Evolutionary conservation across 2,888 invertebrate species (phyloP), one percentile per base, ranked within the genome.

Genomic region (Melieria picta): DNA sequence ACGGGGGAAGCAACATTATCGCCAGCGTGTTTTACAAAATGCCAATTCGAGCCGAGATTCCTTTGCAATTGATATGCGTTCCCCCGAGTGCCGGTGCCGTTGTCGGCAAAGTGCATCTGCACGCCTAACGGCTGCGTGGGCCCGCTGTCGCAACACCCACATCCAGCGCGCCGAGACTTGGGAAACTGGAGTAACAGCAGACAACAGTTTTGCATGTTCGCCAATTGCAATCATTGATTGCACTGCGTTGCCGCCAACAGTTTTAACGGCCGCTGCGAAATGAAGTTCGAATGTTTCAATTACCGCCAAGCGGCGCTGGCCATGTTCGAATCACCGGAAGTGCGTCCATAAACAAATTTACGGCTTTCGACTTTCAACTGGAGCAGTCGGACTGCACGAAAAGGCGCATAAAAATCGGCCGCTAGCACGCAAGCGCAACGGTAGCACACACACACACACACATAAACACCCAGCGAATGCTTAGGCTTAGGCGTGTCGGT

Each of bases 321-420:
- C 48, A 66, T 47, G 50, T 50, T 58, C 48, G 30, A 11, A 58
- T 43, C 68, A 71, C 77, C 78, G 78, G 78, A 78, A 78, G 76
- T 75, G 76, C 78, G 72, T 74, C 75, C 77, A 74, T 76, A 75
- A 77, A 78, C 77, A 76, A 75, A 75, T 77, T 74, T 73, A 74
- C 77, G 76, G 67, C 74, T 70, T 75, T 71, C 72, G 68, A 75
- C 73, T 77, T 69, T 72, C 74, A 78, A 77, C 76, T 78, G 77
- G 77, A 77, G 74, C 75, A 75, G 52, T 60, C 50, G 60, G 55
- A 43, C 30, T 30, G 30, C 30, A 30, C 30, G 30, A 30, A 30
- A 30, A 30, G 68, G 42, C 61, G 69, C 72, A 72, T 71, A 30
- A 1, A 30, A 30, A 30, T 30, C 30, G 30, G 30, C 30, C 30